Percentiles rank a stretch among this genome's conserved stretches.
Evolutionary conservation across 1,140 invertebrate species (phyloP).

Genomic region (Eupristina koningsbergeri): DNA sequence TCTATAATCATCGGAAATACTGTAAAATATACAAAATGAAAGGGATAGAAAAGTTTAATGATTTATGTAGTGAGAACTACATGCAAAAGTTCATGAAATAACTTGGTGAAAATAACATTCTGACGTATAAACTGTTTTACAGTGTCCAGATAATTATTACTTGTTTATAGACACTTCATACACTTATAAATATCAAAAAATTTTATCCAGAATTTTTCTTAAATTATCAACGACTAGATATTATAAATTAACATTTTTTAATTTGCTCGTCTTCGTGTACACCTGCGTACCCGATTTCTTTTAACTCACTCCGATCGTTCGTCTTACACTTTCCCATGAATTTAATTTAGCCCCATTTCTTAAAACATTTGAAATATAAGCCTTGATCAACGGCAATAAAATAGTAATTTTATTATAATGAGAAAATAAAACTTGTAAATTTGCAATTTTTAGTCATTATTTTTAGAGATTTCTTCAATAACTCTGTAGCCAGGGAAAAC

Average conservation of each 20-base stretch:
- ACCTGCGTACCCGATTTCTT: neutral
- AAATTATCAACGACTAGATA: neutral
- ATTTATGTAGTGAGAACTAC: slow-evolving; percentile 11
- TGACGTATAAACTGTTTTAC: slow-evolving; percentile 7
- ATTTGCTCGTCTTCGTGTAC: no score
- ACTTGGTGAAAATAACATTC: neutral
- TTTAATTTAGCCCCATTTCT: neutral
- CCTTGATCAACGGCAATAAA: neutral
- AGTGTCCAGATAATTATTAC: neutral
- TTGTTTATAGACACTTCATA: slow-evolving; percentile 12
- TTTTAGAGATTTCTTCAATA: neutral
- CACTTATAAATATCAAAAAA: neutral
- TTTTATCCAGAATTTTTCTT: neutral
- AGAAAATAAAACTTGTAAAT: neutral
- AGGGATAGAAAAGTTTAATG: slow-evolving; percentile 6
- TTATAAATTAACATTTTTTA: slow-evolving; percentile 13
- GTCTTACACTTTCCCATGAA: neutral
- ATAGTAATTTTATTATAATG: neutral
- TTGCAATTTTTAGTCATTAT: neutral
- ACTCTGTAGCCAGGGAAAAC: neutral
- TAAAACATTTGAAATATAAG: neutral
- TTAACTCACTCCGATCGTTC: neutral
- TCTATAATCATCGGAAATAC: slow-evolving; percentile 14
- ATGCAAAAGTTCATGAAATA: neutral
- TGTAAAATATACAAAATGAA: slow-evolving; percentile 13